Evolutionary conservation across 2,888 invertebrate genomes (phyloP).

Genomic region (Cancer borealis): DNA sequence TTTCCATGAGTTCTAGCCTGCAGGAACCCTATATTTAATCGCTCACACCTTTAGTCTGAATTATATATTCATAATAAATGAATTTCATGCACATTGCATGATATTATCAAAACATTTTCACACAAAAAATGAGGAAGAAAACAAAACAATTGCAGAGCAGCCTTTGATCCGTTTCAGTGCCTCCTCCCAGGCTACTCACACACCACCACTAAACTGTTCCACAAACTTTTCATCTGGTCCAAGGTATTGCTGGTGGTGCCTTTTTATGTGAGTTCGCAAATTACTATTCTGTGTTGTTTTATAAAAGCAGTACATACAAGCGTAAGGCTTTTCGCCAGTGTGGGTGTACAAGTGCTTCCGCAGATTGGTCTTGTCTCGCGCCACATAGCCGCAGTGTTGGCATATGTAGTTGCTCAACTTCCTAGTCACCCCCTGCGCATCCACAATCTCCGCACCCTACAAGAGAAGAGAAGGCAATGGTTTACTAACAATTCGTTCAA

Average conservation of each 20-base stretch:
- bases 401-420: slow-evolving; percentile 74
- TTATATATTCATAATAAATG: neutral
- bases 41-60: neutral
- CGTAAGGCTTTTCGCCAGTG: slow-evolving; percentile 77
- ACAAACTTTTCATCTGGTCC: slow-evolving; percentile 60
- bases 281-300: slow-evolving; percentile 76
- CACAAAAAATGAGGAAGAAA: neutral
- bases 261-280: slow-evolving; percentile 75
- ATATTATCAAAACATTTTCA: slow-evolving; percentile 2
- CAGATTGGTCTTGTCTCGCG: slow-evolving; percentile 77
- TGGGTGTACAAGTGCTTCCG: slow-evolving; percentile 76
- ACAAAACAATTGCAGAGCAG: neutral
- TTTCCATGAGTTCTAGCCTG: too few species aligned
- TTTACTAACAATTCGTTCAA: slow-evolving; percentile 64
- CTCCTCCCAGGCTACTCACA: neutral
- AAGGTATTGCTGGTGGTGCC: slow-evolving; percentile 71
- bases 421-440: slow-evolving; percentile 70
- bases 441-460: slow-evolving; percentile 72
- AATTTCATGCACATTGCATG: neutral
- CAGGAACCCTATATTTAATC: neutral
- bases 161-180: neutral
- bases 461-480: slow-evolving; percentile 68
- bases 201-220: slow-evolving; percentile 56
- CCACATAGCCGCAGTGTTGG: slow-evolving; percentile 75
- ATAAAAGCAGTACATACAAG: slow-evolving; percentile 75